A percentile compares a stretch with the other conserved stretches of the same genome.
These are phyloP conservation scores for Nycticorax nycticorax DNA, from an alignment of 2,113 vertebrate genomes.

Conservation along the genomic window DNA sequence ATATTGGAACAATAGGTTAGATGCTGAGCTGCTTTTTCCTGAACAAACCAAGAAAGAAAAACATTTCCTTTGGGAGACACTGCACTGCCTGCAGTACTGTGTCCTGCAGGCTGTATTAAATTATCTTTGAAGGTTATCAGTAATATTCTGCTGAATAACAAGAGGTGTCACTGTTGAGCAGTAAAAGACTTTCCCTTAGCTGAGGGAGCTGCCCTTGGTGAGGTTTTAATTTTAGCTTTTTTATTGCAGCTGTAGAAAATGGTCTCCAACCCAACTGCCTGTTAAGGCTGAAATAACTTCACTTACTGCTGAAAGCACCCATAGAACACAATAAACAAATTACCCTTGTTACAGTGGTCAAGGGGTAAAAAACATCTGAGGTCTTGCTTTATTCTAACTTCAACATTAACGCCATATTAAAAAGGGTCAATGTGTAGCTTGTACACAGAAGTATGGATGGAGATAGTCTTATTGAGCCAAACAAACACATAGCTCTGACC, in stretches of 20 bases:
- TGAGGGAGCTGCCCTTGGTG: background rate
- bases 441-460: background rate
- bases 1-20: conserved; percentile 10
- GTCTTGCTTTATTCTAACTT: background rate
- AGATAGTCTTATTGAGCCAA: background rate
- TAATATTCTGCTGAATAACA: conserved; percentile 45
- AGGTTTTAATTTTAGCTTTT: conserved; percentile 17
- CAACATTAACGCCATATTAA: background rate
- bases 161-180: conserved; percentile 65
- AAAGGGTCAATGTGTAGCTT: background rate
- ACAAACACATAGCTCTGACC: background rate
- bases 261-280: background rate
- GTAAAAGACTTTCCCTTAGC: conserved; percentile 8
- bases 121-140: conserved; percentile 54
- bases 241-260: background rate
- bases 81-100: background rate
- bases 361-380: background rate
- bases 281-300: background rate
- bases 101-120: conserved; percentile 20
- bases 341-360: background rate
- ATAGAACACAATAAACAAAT: background rate
- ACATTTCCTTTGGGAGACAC: background rate
- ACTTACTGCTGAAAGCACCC: background rate
- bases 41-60: background rate
- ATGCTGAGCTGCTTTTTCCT: conserved; percentile 1